Conservation (phyloP, 2,113 vertebrate species). For the Callithrix jacchus region DNA sequence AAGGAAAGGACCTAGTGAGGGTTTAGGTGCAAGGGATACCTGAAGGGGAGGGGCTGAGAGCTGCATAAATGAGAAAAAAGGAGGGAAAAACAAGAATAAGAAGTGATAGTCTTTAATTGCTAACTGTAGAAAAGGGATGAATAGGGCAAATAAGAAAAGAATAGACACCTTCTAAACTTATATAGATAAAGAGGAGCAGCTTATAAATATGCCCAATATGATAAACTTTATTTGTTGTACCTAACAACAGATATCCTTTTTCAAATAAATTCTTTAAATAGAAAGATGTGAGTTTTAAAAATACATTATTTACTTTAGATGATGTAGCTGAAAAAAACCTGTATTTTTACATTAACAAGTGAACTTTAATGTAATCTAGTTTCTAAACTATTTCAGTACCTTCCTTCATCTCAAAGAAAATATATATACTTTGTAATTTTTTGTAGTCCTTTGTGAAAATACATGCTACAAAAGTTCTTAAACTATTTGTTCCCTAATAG, state of each 20-base stretch:
- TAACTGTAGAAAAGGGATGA: neutral
- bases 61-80: neutral
- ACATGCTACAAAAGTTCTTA: neutral
- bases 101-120: neutral
- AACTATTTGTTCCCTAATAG: neutral
- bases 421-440: neutral
- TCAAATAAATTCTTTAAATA: constrained; percentile 16
- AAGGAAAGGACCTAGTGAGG: neutral
- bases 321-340: neutral
- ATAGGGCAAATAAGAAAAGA: neutral
- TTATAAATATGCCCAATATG: neutral
- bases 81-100: neutral
- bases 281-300: neutral
- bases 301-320: neutral
- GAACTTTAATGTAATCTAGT: neutral
- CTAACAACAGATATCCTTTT: neutral
- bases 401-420: constrained; percentile 27
- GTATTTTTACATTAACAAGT: neutral
- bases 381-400: constrained; percentile 1
- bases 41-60: neutral
- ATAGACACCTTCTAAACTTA: neutral
- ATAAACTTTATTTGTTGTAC: neutral
- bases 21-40: neutral
- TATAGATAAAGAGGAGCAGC: neutral
- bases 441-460: neutral